These are phyloP conservation scores for Paralichthys olivaceus DNA, from an alignment of 2,113 vertebrate species.

Conservation along the genomic window DNA sequence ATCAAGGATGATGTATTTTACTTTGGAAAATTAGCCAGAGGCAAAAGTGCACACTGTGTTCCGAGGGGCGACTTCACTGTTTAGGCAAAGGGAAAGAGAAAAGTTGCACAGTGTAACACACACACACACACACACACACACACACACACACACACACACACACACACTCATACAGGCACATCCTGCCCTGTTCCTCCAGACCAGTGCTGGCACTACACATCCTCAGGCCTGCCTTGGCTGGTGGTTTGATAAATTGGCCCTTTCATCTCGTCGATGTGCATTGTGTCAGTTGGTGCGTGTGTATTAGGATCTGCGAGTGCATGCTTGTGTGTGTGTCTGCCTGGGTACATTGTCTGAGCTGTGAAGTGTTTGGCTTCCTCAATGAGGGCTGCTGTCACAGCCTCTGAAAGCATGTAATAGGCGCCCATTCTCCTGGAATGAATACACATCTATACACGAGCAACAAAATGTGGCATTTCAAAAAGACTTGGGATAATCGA, in stretches of 20 bases:
- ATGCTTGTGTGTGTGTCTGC: slow-evolving; percentile 41
- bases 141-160: slow-evolving; percentile 33
- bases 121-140: slow-evolving; percentile 17
- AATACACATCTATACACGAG: slow-evolving; percentile 66
- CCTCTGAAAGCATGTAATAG: slow-evolving; percentile 79
- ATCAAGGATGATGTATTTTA: slow-evolving; percentile 30
- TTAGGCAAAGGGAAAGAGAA: slow-evolving; percentile 16
- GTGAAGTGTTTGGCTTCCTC: slow-evolving; percentile 77
- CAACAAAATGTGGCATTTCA: slow-evolving; percentile 67
- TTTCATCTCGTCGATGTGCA: slow-evolving; percentile 76
- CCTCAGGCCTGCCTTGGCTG: slow-evolving; percentile 69
- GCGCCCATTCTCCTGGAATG: slow-evolving; percentile 73
- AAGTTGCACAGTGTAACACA: slow-evolving; percentile 33
- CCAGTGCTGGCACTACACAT: slow-evolving; percentile 68
- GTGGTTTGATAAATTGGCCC: slow-evolving; percentile 81
- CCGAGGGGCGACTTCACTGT: background rate
- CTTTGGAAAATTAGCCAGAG: slow-evolving; percentile 28
- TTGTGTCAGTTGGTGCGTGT: slow-evolving; percentile 73
- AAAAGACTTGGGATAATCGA: slow-evolving; percentile 66
- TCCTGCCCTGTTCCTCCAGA: slow-evolving; percentile 64
- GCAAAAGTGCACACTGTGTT: slow-evolving; percentile 36
- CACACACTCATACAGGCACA: slow-evolving; percentile 41
- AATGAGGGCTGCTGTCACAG: slow-evolving; percentile 80
- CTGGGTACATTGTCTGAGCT: slow-evolving; percentile 71
- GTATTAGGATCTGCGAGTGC: slow-evolving; percentile 37